Percentiles rank a stretch among this genome's conserved stretches.
phyloP scores from a whole-genome alignment of 2,888 invertebrate species.

The Cataglyphis cursor region DNA sequence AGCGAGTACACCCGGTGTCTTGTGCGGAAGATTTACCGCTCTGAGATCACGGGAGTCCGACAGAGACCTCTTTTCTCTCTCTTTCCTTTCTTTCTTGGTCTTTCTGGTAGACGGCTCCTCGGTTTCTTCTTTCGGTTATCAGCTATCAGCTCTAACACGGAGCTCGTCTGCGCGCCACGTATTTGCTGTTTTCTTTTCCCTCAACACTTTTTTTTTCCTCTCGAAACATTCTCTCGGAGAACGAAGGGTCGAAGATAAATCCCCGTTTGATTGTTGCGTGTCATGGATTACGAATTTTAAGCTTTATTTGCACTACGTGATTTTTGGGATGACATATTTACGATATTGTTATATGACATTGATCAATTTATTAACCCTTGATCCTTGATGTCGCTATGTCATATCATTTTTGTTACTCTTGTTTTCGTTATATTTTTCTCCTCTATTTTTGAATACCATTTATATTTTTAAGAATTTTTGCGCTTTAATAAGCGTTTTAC shows the following conservation, averaged over 20 bases:
- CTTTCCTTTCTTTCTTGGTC: constrained; percentile 22
- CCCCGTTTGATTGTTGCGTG: constrained; percentile 34
- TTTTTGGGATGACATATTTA: neutral
- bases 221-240: neutral
- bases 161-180: constrained; percentile 8
- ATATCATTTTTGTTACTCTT: neutral
- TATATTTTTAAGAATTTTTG: neutral
- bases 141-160: constrained; percentile 51
- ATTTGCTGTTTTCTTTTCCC: constrained; percentile 7
- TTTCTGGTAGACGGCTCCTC: constrained; percentile 23
- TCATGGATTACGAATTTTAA: constrained; percentile 13
- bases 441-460: neutral
- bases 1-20: constrained; percentile 30
- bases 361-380: neutral
- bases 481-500: neutral
- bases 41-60: constrained; percentile 52
- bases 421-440: neutral
- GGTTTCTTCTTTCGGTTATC: constrained; percentile 47
- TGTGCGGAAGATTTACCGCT: constrained; percentile 53
- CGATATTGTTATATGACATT: neutral
- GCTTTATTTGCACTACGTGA: constrained; percentile 16
- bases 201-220: neutral
- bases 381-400: neutral
- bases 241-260: constrained; percentile 9
- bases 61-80: constrained; percentile 15